A percentile compares a stretch with the other conserved stretches of the same genome.
Evolutionary conservation across 2,113 vertebrate species (phyloP).

Genomic region (Naja naja): DNA sequence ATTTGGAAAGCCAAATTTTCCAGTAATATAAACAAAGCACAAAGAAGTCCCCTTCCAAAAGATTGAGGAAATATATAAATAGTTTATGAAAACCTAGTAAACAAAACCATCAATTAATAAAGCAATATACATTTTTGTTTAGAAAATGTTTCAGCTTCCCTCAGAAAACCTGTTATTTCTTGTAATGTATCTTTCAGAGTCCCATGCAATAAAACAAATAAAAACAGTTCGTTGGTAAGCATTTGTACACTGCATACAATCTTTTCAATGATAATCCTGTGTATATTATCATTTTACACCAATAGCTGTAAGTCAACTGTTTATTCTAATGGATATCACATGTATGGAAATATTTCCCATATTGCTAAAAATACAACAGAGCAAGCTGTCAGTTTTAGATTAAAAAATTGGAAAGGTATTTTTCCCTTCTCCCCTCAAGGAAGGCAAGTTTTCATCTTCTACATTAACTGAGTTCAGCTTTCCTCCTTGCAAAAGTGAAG

Average conservation of each 20-base stretch:
- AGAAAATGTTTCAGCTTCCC: background rate
- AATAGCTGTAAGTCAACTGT: background rate
- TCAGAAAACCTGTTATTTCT: background rate
- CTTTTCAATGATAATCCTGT: background rate
- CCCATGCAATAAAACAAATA: background rate
- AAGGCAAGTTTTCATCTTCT: background rate
- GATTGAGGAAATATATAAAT: background rate
- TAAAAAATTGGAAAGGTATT: background rate
- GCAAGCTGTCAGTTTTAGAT: background rate
- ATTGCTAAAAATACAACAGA: background rate
- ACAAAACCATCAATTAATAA: background rate
- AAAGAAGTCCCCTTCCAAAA: background rate
- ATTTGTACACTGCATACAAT: constrained; percentile 7
- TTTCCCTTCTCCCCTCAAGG: background rate
- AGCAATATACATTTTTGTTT: background rate
- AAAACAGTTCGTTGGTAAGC: background rate
- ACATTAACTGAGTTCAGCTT: background rate
- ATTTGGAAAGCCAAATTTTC: background rate
- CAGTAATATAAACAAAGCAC: background rate
- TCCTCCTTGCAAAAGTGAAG: constrained; percentile 5
- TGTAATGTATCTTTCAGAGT: background rate
- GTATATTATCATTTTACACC: background rate
- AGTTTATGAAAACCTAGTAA: constrained; percentile 22
- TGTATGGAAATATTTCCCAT: background rate
- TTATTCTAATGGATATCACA: background rate